A percentile compares a stretch with the other conserved stretches of the same genome.
Conservation (phyloP, 2,797 vertebrate species). For the Coendou prehensilis region DNA sequence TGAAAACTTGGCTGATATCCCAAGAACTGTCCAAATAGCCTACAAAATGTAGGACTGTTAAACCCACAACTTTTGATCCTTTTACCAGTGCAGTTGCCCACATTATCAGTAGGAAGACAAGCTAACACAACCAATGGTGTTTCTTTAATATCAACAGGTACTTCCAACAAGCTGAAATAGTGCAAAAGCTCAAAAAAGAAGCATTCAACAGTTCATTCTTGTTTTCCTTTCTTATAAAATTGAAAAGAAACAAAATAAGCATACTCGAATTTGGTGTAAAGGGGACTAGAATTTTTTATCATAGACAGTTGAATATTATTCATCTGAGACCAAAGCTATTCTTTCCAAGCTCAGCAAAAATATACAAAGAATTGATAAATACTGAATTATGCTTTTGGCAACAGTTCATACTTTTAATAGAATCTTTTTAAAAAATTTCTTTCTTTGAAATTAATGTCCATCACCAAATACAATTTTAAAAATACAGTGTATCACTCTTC, state of each 20-base stretch:
- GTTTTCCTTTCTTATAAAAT: slow-evolving; percentile 65
- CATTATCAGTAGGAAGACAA: not conserved
- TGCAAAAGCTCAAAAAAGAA: slow-evolving; percentile 70
- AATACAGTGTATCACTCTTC: slow-evolving; percentile 34
- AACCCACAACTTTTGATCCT: slow-evolving; percentile 3
- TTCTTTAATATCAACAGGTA: slow-evolving; percentile 70
- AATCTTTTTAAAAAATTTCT: slow-evolving; percentile 67
- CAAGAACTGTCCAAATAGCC: not conserved
- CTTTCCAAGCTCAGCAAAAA: slow-evolving; percentile 64
- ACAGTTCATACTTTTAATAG: not conserved
- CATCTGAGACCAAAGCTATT: slow-evolving; percentile 37
- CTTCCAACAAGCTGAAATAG: slow-evolving; percentile 71
- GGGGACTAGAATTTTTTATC: slow-evolving; percentile 58
- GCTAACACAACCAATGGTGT: slow-evolving; percentile 13
- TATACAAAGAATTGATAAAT: slow-evolving; percentile 69
- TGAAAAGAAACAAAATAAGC: slow-evolving; percentile 68
- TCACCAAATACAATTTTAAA: slow-evolving; percentile 69
- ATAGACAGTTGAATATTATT: slow-evolving; percentile 34
- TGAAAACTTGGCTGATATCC: slow-evolving; percentile 1
- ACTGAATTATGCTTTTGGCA: slow-evolving; percentile 59
- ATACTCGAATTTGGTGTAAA: slow-evolving; percentile 69
- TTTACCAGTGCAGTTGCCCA: slow-evolving; percentile 58
- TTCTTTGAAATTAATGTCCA: slow-evolving; percentile 49
- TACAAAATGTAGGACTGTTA: slow-evolving; percentile 26
- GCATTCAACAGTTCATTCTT: not conserved